phyloP scores from a whole-genome alignment of 1,140 invertebrate genomes.

The Pogonus chalceus region DNA sequence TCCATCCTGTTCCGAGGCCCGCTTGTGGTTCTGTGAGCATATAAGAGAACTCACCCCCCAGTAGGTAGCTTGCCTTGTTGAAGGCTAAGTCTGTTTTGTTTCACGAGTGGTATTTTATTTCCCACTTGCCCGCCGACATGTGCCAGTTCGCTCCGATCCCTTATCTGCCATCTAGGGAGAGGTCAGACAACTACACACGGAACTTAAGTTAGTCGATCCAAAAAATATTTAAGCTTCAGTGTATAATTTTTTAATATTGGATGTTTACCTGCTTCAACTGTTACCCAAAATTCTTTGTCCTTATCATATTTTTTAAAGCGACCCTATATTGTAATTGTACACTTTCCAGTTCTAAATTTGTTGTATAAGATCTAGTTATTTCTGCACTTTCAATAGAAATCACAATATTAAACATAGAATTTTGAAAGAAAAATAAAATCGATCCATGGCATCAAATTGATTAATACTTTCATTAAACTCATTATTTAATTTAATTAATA shows the following conservation, averaged over 20 bases:
- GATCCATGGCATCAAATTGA: neutral
- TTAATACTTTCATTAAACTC: neutral
- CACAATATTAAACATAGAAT: neutral
- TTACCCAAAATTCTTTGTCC: neutral
- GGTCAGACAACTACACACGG: too few relatives aligned
- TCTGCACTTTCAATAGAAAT: neutral
- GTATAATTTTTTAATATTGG: slow-evolving; percentile 1
- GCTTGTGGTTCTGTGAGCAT: too few relatives aligned
- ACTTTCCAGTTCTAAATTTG: neutral
- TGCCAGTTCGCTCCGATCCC: too few relatives aligned
- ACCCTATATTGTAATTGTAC: neutral
- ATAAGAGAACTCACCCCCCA: too few relatives aligned
- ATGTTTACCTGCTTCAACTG: neutral
- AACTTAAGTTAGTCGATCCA: neutral
- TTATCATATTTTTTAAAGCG: neutral
- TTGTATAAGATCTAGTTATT: slow-evolving; percentile 1
- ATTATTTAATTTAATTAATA: slow-evolving; percentile 6
- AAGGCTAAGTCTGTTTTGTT: too few relatives aligned
- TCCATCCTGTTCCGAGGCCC: too few relatives aligned
- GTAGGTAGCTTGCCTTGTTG: too few relatives aligned
- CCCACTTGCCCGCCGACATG: too few relatives aligned
- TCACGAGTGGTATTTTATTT: too few relatives aligned
- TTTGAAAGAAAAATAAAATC: slow-evolving; percentile 1
- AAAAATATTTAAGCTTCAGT: slow-evolving; percentile 3
- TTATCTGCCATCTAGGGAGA: too few relatives aligned